Evolutionary conservation across 2,797 vertebrate species (phyloP).

Genomic region (Decapterus maruadsi): DNA sequence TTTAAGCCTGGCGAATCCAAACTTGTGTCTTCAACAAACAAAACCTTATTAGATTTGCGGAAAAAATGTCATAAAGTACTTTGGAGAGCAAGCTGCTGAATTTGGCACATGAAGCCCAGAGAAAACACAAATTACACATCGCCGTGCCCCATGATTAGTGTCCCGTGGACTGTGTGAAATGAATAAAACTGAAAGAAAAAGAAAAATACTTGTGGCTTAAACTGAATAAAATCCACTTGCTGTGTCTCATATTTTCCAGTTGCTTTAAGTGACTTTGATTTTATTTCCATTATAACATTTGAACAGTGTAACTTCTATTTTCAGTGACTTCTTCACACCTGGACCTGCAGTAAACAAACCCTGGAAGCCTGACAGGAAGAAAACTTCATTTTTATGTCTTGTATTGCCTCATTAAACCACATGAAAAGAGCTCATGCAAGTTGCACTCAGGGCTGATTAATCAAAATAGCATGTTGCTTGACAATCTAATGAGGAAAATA

Average conservation of each 20-base stretch:
- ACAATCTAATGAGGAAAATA: constrained; percentile 8
- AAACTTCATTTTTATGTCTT: neutral
- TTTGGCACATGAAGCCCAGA: neutral
- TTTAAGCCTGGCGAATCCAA: neutral
- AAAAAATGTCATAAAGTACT: neutral
- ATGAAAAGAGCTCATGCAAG: constrained; percentile 19
- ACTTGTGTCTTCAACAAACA: neutral
- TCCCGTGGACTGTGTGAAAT: neutral
- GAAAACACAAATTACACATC: neutral
- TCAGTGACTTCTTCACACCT: constrained; percentile 8
- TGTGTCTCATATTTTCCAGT: neutral
- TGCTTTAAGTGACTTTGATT: neutral
- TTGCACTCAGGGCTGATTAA: constrained; percentile 5
- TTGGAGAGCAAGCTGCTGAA: neutral
- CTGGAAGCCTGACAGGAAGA: constrained; percentile 15
- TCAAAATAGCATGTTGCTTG: neutral
- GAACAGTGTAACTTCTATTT: neutral
- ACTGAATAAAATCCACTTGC: neutral
- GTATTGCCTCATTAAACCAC: constrained; percentile 26
- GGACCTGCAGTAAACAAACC: constrained; percentile 26
- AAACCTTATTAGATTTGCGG: neutral
- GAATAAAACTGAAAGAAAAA: neutral
- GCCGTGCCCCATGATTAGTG: too few relatives aligned
- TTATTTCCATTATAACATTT: neutral
- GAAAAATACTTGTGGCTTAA: neutral